Percentiles rank a stretch among this genome's conserved stretches.
Conservation (phyloP, 2,113 vertebrate species). For the Andinoacara biseriatus region DNA sequence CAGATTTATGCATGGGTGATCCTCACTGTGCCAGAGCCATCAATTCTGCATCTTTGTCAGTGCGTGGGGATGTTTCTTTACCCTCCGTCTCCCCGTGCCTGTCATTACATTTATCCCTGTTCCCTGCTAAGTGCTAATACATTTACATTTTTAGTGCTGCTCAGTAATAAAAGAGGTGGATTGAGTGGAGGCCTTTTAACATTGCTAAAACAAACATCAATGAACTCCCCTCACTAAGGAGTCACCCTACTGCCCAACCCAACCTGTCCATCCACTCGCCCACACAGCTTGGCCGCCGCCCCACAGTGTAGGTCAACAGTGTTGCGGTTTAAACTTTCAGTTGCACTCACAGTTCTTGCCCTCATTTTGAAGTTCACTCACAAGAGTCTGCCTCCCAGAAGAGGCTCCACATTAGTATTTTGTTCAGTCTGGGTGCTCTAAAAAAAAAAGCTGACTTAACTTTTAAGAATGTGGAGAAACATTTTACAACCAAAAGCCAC, state of each 20-base stretch:
- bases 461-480: constrained; percentile 32
- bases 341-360: constrained; percentile 56
- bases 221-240: constrained; percentile 51
- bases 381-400: constrained; percentile 41
- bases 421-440: constrained; percentile 46
- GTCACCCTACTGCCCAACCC: constrained; percentile 21
- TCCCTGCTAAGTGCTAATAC: constrained; percentile 75
- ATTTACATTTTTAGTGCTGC: constrained; percentile 78
- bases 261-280: constrained; percentile 28
- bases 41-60: constrained; percentile 58
- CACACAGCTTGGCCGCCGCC: constrained; percentile 53
- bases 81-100: constrained; percentile 42
- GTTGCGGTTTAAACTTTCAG: constrained; percentile 76
- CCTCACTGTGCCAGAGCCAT: constrained; percentile 62
- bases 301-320: constrained; percentile 83
- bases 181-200: constrained; percentile 64
- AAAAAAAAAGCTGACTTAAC: constrained; percentile 7
- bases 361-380: constrained; percentile 45
- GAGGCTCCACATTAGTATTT: constrained; percentile 45
- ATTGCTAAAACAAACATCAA: constrained; percentile 68
- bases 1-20: constrained; percentile 73
- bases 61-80: constrained; percentile 57
- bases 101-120: constrained; percentile 64
- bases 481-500: constrained; percentile 40
- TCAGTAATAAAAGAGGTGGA: constrained; percentile 71